These are phyloP conservation scores for Fistularia tabacaria DNA, from an alignment of 2,797 vertebrate species.

Conservation along the genomic window DNA sequence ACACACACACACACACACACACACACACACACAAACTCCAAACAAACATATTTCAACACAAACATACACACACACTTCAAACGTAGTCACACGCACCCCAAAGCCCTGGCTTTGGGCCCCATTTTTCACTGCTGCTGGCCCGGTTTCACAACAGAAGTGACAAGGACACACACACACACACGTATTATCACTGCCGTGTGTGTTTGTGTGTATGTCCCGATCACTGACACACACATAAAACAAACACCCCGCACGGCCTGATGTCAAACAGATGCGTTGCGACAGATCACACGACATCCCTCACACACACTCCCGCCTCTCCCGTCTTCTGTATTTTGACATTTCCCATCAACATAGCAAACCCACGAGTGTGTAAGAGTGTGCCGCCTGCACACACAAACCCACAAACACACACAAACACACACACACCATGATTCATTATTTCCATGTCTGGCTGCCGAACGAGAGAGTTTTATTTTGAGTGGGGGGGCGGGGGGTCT, in stretches of 20 bases:
- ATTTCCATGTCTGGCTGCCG: conserved; percentile 66
- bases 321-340: conserved; percentile 39
- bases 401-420: too few species aligned
- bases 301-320: conserved; percentile 41
- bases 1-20: too few species aligned
- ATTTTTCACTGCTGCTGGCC: too few species aligned
- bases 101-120: too few species aligned
- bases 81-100: too few species aligned
- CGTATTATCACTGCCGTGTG: background rate
- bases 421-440: conserved; percentile 52
- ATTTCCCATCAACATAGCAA: conserved; percentile 34
- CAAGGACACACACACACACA: too few species aligned
- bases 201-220: conserved; percentile 2
- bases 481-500: conserved; percentile 62
- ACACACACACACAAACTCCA: too few species aligned
- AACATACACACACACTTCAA: too few species aligned
- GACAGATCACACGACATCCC: conserved; percentile 22
- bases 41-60: too few species aligned
- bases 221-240: conserved; percentile 1
- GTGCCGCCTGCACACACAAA: too few species aligned
- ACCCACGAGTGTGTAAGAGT: conserved; percentile 27
- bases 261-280: conserved; percentile 36
- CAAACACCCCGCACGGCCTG: background rate
- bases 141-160: too few species aligned
- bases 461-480: conserved; percentile 66